A percentile compares a stretch with the other conserved stretches of the same genome.
Evolutionary conservation across 2,888 invertebrate genomes (phyloP).

Genomic region (Hyppa rectilinea): DNA sequence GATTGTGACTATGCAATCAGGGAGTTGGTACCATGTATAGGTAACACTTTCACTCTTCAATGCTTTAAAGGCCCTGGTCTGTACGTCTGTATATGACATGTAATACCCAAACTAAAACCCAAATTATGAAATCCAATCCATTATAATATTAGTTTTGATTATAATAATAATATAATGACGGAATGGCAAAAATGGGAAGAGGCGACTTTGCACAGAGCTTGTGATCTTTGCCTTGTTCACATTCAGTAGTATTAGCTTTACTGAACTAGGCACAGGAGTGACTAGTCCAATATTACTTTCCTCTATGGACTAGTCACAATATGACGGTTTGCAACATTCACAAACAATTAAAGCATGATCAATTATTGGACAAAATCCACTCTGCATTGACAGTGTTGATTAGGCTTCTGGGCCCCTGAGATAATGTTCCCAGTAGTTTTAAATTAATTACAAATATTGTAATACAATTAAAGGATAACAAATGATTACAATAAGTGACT

Average conservation of each 20-base stretch:
- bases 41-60: neutral
- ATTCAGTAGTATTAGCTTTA: neutral
- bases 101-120: neutral
- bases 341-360: no score
- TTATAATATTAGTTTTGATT: neutral
- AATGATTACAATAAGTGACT: conserved; percentile 4
- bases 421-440: neutral
- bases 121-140: conserved; percentile 4
- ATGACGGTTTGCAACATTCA: no score
- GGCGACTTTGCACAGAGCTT: neutral
- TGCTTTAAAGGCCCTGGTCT: no score
- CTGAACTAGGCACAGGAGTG: neutral
- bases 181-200: conserved; percentile 1
- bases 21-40: neutral
- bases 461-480: neutral
- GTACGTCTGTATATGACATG: neutral
- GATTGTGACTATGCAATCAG: no score
- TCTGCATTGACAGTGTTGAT: neutral
- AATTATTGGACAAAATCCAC: neutral
- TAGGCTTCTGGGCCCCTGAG: neutral
- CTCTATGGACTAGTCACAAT: no score
- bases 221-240: neutral
- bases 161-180: neutral
- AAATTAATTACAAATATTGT: neutral
- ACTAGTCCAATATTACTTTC: no score